These are phyloP conservation scores for Papilio polytes DNA, from an alignment of 1,140 invertebrate species.

Conservation along the genomic window DNA sequence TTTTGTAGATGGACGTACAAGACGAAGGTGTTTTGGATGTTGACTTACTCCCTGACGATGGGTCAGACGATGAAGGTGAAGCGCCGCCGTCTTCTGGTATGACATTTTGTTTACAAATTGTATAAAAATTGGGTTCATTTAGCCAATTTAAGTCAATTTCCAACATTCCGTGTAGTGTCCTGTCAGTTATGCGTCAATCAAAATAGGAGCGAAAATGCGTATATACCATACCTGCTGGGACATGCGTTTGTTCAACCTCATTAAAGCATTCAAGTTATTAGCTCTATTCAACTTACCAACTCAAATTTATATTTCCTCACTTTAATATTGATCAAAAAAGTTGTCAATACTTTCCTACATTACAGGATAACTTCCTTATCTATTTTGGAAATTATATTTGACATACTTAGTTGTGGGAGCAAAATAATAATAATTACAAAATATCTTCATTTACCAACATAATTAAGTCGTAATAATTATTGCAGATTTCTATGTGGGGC, in stretches of 20 bases:
- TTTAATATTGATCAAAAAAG: background rate
- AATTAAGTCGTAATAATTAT: conserved; percentile 29
- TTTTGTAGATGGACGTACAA: conserved; percentile 78
- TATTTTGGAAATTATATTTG: conserved; percentile 28
- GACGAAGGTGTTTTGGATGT: conserved; percentile 79
- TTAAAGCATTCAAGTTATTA: background rate
- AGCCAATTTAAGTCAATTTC: background rate
- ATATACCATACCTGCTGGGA: background rate
- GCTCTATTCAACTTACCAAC: background rate
- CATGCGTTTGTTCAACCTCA: background rate
- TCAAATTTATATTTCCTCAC: background rate
- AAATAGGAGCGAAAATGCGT: background rate
- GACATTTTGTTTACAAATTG: conserved; percentile 39
- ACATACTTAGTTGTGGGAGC: background rate
- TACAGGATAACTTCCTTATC: background rate
- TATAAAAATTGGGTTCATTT: conserved; percentile 30
- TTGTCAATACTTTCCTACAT: background rate
- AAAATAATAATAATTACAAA: too few relatives aligned
- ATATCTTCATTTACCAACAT: background rate
- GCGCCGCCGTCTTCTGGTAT: conserved; percentile 80
- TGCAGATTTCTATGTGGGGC: conserved; percentile 79
- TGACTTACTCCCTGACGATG: conserved; percentile 79
- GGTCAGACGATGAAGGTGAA: conserved; percentile 81
- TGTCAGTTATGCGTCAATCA: background rate
- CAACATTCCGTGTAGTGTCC: background rate